These are phyloP conservation scores for Crocodylus rhombifer DNA, from an alignment of 2,797 vertebrate species.

Conservation along the genomic window DNA sequence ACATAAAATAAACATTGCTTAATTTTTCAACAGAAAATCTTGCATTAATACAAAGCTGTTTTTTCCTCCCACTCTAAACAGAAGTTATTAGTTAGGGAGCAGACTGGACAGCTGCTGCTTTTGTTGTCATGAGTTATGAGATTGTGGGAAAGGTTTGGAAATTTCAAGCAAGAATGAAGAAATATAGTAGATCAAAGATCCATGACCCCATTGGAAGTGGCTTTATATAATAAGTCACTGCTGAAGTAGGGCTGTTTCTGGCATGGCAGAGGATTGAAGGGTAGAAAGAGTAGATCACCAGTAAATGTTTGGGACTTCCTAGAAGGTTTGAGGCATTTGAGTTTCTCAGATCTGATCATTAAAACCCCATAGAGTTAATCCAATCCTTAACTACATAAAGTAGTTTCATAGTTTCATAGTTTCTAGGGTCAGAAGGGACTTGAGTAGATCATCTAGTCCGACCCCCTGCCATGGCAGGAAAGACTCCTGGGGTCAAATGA, in stretches of 20 bases:
- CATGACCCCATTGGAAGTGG: conserved; percentile 12
- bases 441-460: too few relatives aligned
- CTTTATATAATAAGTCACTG: conserved; percentile 30
- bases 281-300: background rate
- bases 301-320: conserved; percentile 21
- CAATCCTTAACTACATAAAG: background rate
- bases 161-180: conserved; percentile 61
- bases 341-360: background rate
- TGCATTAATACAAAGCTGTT: background rate
- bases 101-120: conserved; percentile 38
- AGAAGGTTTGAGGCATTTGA: background rate
- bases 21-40: background rate
- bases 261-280: background rate
- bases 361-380: background rate
- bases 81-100: conserved; percentile 52
- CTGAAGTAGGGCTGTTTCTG: conserved; percentile 18
- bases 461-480: too few relatives aligned
- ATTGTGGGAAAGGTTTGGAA: conserved; percentile 36
- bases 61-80: background rate
- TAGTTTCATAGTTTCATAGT: background rate
- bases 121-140: conserved; percentile 51
- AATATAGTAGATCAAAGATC: conserved; percentile 58
- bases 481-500: too few relatives aligned
- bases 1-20: background rate
- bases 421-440: too few relatives aligned